phyloP scores from a whole-genome alignment of 2,797 vertebrate species.

The Gymnoscopelus braueri region DNA sequence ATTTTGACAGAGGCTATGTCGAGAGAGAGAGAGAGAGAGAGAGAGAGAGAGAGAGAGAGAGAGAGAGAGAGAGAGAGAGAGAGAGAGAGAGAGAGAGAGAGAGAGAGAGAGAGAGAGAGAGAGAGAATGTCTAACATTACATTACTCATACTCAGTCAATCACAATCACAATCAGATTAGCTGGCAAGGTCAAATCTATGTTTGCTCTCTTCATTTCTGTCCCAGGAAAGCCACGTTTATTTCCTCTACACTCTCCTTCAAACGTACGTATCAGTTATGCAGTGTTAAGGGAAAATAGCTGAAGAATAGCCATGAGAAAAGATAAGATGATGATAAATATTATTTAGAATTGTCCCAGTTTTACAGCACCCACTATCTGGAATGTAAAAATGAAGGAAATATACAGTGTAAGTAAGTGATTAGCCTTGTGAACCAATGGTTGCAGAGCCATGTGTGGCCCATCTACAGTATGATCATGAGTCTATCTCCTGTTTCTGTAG shows the following conservation, averaged over 20 bases:
- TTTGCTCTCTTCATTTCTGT: constrained; percentile 40
- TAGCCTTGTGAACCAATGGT: no score
- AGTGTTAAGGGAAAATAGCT: not conserved
- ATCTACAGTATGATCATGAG: no score
- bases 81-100: constrained; percentile 4
- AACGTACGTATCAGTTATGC: constrained; percentile 32
- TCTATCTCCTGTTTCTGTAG: no score
- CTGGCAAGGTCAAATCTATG: constrained; percentile 58
- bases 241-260: constrained; percentile 33
- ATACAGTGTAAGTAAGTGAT: no score
- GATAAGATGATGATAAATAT: constrained; percentile 27
- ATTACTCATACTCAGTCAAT: constrained; percentile 4
- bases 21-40: not conserved
- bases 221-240: constrained; percentile 7
- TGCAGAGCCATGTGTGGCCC: no score
- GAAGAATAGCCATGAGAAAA: constrained; percentile 12
- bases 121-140: not conserved
- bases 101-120: constrained; percentile 3
- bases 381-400: not conserved
- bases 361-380: no score
- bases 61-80: constrained; percentile 8
- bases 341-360: constrained; percentile 12
- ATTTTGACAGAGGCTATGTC: constrained; percentile 39
- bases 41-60: not conserved
- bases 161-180: constrained; percentile 20